Evolutionary conservation across 2,797 vertebrate genomes (phyloP), one percentile per base, ranked within the genome.

Genomic region (Myotis myotis): DNA sequence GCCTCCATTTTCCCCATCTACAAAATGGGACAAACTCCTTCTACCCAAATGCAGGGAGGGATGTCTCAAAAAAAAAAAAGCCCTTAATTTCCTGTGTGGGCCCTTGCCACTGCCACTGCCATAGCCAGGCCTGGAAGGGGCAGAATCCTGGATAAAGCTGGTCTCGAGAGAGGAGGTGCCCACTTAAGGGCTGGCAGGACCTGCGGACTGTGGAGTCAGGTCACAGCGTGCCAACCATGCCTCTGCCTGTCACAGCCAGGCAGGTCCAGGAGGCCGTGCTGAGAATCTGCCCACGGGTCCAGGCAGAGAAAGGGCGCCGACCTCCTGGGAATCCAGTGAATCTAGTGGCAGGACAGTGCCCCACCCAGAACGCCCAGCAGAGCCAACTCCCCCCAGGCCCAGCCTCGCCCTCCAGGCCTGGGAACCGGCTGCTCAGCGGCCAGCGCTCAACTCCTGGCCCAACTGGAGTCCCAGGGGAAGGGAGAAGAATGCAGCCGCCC

Each of bases 401-500:
- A 33, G 84, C 41, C 71, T 41, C 51, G 93, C 28, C 25, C 60
- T 7, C 17, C 89, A 5, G 10, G 57, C 41, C 91, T 97, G 88
- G 89, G 60, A 89, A 94, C n/a, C 0, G 1, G 8, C 20, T 51
- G 12, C 68, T 71, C 66, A 89, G 30, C 36, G 53, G 1, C 8
- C 66, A 44, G 76, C 1, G 3, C 49, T 57, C 15, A 28, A 23
- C 78, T 75, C 57, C 11, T 53, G 79, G 84, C 71, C 93, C 89
- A 28, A 38, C 36, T 47, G 51, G 55, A 20, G 70, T 74, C 90
- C 75, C 91, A 33, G 22, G n/a, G 71, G 71, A 44, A 1, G 19
- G 49, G 62, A 71, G 49, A 89, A 86, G 89, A 94, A 96, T 92
- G 86, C 60, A 92, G 91, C 70, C 0, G 80, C 44, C 76, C 71